These are phyloP conservation scores for Eriocheir sinensis DNA, from an alignment of 1,140 invertebrate species.

Conservation along the genomic window DNA sequence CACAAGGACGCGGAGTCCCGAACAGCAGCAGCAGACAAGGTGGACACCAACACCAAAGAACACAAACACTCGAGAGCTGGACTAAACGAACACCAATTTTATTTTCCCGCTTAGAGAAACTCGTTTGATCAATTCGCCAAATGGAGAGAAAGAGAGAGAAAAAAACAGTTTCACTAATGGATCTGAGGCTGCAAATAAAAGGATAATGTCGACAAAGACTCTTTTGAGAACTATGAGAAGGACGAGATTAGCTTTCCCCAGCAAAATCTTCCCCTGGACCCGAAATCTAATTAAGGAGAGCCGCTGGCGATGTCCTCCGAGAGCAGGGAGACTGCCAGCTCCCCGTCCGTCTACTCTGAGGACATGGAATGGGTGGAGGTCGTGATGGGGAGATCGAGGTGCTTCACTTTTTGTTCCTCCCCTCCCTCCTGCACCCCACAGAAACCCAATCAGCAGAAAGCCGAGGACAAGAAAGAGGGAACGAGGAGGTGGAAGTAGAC, in stretches of 20 bases:
- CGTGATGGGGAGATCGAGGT: neutral
- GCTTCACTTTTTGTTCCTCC: neutral
- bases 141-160: neutral
- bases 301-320: neutral
- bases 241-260: neutral
- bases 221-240: constrained; percentile 24
- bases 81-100: neutral
- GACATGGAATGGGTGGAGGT: neutral
- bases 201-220: neutral
- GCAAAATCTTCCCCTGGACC: neutral
- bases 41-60: neutral
- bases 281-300: constrained; percentile 14
- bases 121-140: constrained; percentile 13
- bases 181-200: constrained; percentile 15
- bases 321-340: constrained; percentile 8
- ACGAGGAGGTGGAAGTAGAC: neutral
- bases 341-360: neutral
- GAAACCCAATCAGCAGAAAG: too few relatives aligned
- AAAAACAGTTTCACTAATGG: neutral
- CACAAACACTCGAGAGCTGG: neutral
- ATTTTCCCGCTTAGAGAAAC: neutral
- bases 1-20: neutral
- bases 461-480: too few relatives aligned
- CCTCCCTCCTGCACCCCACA: neutral
- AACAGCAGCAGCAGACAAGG: neutral